A percentile compares a stretch with the other conserved stretches of the same genome.
Conservation (phyloP, 2,888 invertebrate species). For the Heliconius ethilla region DNA sequence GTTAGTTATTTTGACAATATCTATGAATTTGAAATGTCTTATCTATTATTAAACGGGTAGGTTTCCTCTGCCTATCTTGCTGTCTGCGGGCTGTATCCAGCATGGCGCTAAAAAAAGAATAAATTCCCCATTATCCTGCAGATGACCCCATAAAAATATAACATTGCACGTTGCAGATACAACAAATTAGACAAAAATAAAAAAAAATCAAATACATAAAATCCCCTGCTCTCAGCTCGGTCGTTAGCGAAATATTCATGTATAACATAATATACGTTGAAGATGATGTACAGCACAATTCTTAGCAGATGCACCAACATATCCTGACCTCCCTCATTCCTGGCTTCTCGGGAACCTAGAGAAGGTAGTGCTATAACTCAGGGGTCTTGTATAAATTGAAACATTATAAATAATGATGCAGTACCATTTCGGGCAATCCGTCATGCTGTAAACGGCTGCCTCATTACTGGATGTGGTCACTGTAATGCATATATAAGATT, state of each 20-base stretch:
- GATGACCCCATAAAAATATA: background rate
- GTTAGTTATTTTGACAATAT: too few species aligned
- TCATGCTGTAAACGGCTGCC: constrained; percentile 70
- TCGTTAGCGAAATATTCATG: constrained; percentile 51
- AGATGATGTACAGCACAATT: constrained; percentile 68
- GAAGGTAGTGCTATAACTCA: constrained; percentile 24
- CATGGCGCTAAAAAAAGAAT: background rate
- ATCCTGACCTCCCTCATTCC: constrained; percentile 49
- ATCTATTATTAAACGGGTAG: too few species aligned
- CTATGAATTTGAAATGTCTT: too few species aligned
- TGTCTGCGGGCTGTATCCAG: background rate
- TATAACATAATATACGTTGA: constrained; percentile 64
- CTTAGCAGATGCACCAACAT: constrained; percentile 58
- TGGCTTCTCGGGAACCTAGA: constrained; percentile 5
- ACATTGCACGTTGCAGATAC: background rate
- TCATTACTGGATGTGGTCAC: constrained; percentile 57
- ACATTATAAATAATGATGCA: constrained; percentile 69
- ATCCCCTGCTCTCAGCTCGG: constrained; percentile 28
- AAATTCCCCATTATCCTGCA: background rate
- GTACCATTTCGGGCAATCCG: constrained; percentile 55
- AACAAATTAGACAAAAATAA: constrained; percentile 10
- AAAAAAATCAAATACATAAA: constrained; percentile 25
- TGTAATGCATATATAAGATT: constrained; percentile 7
- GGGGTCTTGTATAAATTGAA: constrained; percentile 56
- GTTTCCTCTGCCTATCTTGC: background rate